Base-by-base conservation (phyloP, 2,888 invertebrate genomes). In the Autographa gamma region DNA sequence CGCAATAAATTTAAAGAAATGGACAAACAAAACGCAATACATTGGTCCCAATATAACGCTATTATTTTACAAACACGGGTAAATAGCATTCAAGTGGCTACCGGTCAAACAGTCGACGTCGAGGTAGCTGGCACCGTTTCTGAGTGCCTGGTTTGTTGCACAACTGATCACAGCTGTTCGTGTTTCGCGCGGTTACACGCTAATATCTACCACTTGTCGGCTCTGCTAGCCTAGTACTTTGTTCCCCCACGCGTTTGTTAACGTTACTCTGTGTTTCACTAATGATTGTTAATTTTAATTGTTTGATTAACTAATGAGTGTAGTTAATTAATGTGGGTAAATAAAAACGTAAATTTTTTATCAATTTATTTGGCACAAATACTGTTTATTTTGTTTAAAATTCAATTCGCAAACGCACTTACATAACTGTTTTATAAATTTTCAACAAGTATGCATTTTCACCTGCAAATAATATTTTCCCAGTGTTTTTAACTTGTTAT, bases 61-160 rank as follows among this genome's bases (percentile, higher is more conserved):
- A 68, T 66, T 75, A 81, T 77, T 77, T 78, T 73, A 71, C 41
- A n/a, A 52, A 25, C 31, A 14, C 16, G 2, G 43, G 48, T 62
- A 48, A 9, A 38, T 11, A 9, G 38, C 38, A 38, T 38, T 5
- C 67, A 41, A 71, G 62, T 74, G 54, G 74, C 65, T 76, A 73
- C 75, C 70, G 61, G 76, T 71, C 59, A 83, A 82, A 82, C 82
- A 86, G 84, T 85, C 84, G 82, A 84, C 88, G 86, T 86, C 83
- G 86, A 88, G 87, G 87, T 71, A 84, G 80, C 82, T 85, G 84
- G 85, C 85, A 81, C 84, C 77, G 75, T 89, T 88, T 89, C 88
- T 86, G 87, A 82, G 78, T 80, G 85, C 88, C 86, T 86, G 85
- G 88, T 89, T 79, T 71, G 76, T 91, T 92, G 91, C 91, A 90